These are phyloP conservation scores for Zeuzera pyrina DNA, from an alignment of 2,888 invertebrate genomes.

Conservation along the genomic window DNA sequence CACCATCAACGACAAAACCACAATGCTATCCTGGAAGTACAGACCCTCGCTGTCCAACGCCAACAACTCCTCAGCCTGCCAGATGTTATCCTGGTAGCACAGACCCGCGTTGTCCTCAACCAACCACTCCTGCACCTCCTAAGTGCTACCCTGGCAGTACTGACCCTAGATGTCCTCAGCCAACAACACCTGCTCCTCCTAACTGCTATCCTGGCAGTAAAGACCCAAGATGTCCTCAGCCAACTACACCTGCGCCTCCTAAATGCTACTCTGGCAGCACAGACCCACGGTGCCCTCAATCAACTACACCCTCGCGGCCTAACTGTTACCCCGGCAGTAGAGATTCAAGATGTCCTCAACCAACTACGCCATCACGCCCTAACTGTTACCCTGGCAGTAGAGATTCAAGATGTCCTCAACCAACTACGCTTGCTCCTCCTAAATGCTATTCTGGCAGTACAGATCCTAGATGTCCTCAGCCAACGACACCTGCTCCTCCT, in stretches of 20 bases:
- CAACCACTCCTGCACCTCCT: constrained; percentile 17
- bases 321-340: constrained; percentile 19
- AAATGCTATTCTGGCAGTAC: constrained; percentile 20
- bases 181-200: constrained; percentile 19
- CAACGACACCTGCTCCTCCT: constrained; percentile 22
- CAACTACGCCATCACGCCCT: constrained; percentile 23
- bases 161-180: constrained; percentile 19
- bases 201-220: constrained; percentile 4
- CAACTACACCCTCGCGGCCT: constrained; percentile 22
- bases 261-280: constrained; percentile 27
- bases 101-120: constrained; percentile 23
- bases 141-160: constrained; percentile 20
- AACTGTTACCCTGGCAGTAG: constrained; percentile 16
- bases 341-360: constrained; percentile 32
- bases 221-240: constrained; percentile 10
- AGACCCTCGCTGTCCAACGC: constrained; percentile 22
- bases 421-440: constrained; percentile 23
- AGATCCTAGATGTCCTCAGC: constrained; percentile 19
- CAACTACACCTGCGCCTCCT: constrained; percentile 17
- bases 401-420: constrained; percentile 24
- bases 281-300: constrained; percentile 23
- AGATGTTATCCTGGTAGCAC: constrained; percentile 20
- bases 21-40: constrained; percentile 17
- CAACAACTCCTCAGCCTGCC: constrained; percentile 20
- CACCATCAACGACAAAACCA: constrained; percentile 17